Percentiles rank a stretch among this genome's conserved stretches.
Evolutionary conservation across 2,113 vertebrate genomes (phyloP).

Genomic region (Lepus americanus): DNA sequence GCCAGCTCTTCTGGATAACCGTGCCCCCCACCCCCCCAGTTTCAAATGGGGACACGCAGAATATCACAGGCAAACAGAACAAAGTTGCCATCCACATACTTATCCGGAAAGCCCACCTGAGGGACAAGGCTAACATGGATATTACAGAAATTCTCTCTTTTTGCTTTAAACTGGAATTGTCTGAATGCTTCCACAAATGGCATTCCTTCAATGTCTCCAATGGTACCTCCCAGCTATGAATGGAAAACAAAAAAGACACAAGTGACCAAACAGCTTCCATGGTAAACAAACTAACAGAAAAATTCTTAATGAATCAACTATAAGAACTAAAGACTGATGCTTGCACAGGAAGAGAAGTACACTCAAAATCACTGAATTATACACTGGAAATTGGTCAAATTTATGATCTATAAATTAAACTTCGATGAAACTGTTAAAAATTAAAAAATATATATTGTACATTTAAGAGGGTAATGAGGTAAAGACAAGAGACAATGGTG

Average conservation of each 20-base stretch:
- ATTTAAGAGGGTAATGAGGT: not conserved
- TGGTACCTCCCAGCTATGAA: constrained; percentile 90
- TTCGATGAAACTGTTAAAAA: constrained; percentile 10
- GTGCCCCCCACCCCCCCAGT: not conserved
- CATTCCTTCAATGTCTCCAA: constrained; percentile 92
- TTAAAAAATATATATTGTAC: not conserved
- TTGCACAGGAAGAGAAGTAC: not conserved
- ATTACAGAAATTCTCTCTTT: constrained; percentile 90
- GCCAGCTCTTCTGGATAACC: not conserved
- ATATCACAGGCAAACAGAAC: not conserved
- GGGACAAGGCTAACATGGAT: constrained; percentile 92
- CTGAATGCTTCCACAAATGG: constrained; percentile 91
- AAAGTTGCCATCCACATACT: not conserved
- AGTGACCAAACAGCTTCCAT: not conserved
- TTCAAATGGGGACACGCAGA: constrained; percentile 15
- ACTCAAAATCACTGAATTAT: not conserved
- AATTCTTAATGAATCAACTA: not conserved
- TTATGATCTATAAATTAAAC: not conserved
- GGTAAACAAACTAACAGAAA: not conserved
- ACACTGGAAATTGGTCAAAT: not conserved
- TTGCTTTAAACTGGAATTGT: constrained; percentile 92
- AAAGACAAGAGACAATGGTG: not conserved
- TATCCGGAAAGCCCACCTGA: constrained; percentile 84
- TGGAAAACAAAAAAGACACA: constrained; percentile 29
- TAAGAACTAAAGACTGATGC: not conserved